Conservation (phyloP, 2,888 invertebrate genomes). For the Oeneis ivallda region DNA sequence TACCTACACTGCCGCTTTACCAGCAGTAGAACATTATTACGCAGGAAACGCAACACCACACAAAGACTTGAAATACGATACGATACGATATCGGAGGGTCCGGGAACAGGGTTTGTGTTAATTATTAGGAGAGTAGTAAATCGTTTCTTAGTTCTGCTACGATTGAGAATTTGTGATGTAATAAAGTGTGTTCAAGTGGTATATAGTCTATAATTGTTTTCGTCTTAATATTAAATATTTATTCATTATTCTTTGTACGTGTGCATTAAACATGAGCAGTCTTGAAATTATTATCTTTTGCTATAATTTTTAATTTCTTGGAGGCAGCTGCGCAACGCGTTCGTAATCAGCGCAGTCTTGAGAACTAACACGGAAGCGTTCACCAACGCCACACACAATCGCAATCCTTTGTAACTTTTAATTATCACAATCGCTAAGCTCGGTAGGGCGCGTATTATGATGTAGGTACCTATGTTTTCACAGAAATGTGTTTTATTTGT, state of each 20-base stretch:
- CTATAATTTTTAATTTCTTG: neutral
- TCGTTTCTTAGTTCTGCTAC: neutral
- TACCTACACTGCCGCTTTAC: too few relatives aligned
- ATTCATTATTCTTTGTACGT: slow-evolving; percentile 4
- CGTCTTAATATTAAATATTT: slow-evolving; percentile 2
- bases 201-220: neutral
- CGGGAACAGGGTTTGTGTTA: too few relatives aligned
- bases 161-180: neutral
- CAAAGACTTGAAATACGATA: too few relatives aligned
- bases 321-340: neutral
- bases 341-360: neutral
- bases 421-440: neutral
- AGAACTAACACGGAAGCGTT: neutral
- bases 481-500: slow-evolving; percentile 6
- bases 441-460: slow-evolving; percentile 22
- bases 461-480: slow-evolving; percentile 23
- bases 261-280: slow-evolving; percentile 23
- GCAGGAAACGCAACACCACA: too few relatives aligned
- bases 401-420: neutral
- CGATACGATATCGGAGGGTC: too few relatives aligned
- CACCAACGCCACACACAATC: neutral
- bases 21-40: too few relatives aligned
- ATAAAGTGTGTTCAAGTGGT: neutral
- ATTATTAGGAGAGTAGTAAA: neutral
- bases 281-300: slow-evolving; percentile 1